A percentile compares a stretch with the other conserved stretches of the same genome.
phyloP scores from a whole-genome alignment of 2,113 vertebrate species.

The Bettongia penicillata region DNA sequence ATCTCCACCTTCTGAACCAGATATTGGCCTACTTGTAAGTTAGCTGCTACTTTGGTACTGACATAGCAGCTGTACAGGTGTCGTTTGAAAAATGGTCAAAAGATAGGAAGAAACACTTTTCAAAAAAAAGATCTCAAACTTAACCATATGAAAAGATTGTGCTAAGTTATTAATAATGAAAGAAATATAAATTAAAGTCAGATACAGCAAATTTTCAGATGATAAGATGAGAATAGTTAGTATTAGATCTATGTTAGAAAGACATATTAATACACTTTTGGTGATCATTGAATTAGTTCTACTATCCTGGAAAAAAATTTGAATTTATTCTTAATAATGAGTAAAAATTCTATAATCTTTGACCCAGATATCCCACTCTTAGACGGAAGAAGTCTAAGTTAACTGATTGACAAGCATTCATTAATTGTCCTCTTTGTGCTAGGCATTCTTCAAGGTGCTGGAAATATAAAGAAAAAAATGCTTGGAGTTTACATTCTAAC shows the following conservation, averaged over 20 bases:
- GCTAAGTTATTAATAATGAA: background rate
- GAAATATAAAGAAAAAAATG: background rate
- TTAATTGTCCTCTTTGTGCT: background rate
- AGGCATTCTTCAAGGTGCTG: background rate
- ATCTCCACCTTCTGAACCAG: background rate
- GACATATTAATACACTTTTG: background rate
- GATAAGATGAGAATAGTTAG: background rate
- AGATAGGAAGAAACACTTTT: too few species aligned
- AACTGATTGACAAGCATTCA: background rate
- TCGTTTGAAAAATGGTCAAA: background rate
- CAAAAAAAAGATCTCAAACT: background rate
- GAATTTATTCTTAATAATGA: background rate
- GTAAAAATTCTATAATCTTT: background rate
- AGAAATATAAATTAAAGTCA: too few species aligned
- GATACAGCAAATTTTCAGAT: background rate
- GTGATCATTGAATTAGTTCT: background rate
- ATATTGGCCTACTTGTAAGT: background rate
- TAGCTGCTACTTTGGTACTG: background rate
- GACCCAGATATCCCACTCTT: background rate
- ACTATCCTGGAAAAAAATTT: too few species aligned
- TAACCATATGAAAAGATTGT: background rate
- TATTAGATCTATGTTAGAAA: background rate
- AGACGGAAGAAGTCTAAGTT: background rate
- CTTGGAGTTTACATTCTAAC: background rate
- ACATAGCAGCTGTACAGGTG: background rate